Evolutionary conservation across 2,113 vertebrate species (phyloP).

Genomic region (Columba livia): DNA sequence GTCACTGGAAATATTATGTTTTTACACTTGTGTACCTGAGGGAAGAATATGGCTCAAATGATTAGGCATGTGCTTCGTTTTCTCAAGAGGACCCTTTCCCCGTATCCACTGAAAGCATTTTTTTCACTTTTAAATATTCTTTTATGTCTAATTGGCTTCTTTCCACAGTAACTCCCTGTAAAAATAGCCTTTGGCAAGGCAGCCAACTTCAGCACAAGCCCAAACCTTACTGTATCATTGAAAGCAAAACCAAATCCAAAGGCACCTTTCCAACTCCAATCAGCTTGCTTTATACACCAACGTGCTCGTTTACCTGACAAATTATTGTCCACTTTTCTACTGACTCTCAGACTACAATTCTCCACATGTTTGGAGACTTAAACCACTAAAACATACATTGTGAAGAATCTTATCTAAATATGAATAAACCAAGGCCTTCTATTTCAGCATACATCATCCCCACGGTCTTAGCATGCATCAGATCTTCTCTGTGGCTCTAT

Average conservation of each 20-base stretch:
- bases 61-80: slow-evolving; percentile 51
- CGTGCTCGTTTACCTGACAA: slow-evolving; percentile 31
- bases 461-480: accelerated
- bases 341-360: neutral
- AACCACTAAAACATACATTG: neutral
- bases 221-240: slow-evolving; percentile 51
- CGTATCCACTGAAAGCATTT: slow-evolving; percentile 18
- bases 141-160: slow-evolving; percentile 55
- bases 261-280: slow-evolving; percentile 38
- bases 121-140: slow-evolving; percentile 64
- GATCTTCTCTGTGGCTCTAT: neutral
- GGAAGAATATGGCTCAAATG: slow-evolving; percentile 48
- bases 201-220: slow-evolving; percentile 26
- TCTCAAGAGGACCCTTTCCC: slow-evolving; percentile 48
- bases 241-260: slow-evolving; percentile 47
- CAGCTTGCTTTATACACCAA: neutral
- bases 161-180: slow-evolving; percentile 34
- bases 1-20: slow-evolving; percentile 21
- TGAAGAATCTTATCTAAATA: neutral
- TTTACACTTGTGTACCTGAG: slow-evolving; percentile 39
- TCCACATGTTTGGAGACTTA: neutral
- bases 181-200: slow-evolving; percentile 57
- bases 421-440: neutral
- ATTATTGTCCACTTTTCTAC: slow-evolving; percentile 7
- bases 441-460: neutral